Evolutionary conservation across 2,888 invertebrate genomes (phyloP).

Genomic region (Galeruca laticollis): DNA sequence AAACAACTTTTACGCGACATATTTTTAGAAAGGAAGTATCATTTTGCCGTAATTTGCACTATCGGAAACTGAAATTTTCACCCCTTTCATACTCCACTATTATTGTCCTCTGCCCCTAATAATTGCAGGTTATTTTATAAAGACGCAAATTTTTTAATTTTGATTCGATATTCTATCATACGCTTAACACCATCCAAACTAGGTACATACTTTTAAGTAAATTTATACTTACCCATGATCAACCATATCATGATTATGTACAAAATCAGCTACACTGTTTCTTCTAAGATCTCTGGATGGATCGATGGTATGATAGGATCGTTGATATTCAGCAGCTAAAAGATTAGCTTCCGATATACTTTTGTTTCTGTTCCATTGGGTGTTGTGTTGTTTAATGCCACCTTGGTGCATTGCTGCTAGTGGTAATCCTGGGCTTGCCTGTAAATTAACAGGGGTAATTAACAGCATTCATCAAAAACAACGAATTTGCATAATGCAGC

Average conservation of each 20-base stretch:
- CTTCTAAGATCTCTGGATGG: conserved; percentile 67
- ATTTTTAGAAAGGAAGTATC: no score
- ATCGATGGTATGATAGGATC: conserved; percentile 54
- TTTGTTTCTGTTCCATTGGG: conserved; percentile 68
- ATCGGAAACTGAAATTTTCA: no score
- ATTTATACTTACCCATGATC: conserved; percentile 69
- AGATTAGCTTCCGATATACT: conserved; percentile 91
- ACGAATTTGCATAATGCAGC: no score
- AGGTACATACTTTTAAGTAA: background rate
- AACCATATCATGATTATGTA: conserved; percentile 66
- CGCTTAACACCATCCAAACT: no score
- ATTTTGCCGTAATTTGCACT: no score
- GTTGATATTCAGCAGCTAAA: conserved; percentile 72
- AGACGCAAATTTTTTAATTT: no score
- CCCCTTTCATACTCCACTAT: no score
- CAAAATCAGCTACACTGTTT: conserved; percentile 73
- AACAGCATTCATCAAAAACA: no score
- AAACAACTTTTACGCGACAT: no score
- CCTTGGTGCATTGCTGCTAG: conserved; percentile 79
- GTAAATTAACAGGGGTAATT: background rate
- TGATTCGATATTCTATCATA: no score
- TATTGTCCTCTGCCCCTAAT: no score
- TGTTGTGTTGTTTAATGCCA: conserved; percentile 70
- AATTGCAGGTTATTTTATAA: no score
- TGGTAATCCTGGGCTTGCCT: conserved; percentile 68